Conservation (phyloP, 2,888 invertebrate species). For the Ichneumoninae sp. region DNA sequence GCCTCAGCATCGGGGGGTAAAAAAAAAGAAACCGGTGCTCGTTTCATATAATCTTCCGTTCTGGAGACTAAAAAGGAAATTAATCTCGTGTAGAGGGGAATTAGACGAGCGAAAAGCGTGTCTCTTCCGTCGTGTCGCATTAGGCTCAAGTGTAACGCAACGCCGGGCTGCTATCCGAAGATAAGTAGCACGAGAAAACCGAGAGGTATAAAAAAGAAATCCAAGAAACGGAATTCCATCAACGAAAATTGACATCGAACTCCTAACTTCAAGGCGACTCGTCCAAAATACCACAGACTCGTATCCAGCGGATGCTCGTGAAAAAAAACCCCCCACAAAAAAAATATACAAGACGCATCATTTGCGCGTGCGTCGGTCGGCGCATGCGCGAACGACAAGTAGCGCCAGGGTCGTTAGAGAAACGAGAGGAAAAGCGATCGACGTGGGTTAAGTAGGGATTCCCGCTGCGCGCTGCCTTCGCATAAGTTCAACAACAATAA, state of each 20-base stretch:
- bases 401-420: too few species aligned
- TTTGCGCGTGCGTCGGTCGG: too few species aligned
- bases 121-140: slow-evolving; percentile 54
- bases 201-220: neutral
- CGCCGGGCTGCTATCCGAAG: neutral
- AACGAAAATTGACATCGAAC: neutral
- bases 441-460: too few species aligned
- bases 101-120: slow-evolving; percentile 60
- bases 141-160: slow-evolving; percentile 52
- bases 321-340: too few species aligned
- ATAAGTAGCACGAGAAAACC: slow-evolving; percentile 6
- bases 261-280: too few species aligned
- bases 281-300: too few species aligned
- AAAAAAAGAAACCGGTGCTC: slow-evolving; percentile 7
- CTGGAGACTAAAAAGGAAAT: slow-evolving; percentile 31
- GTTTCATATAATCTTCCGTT: slow-evolving; percentile 12
- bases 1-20: slow-evolving; percentile 10
- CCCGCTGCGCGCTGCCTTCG: too few species aligned
- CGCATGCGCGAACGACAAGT: too few species aligned
- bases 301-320: too few species aligned
- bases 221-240: neutral
- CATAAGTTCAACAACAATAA: too few species aligned
- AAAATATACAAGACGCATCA: too few species aligned
- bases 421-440: slow-evolving; percentile 6
- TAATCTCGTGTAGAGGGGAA: slow-evolving; percentile 42